Evolutionary conservation across 2,113 vertebrate genomes (phyloP).

Genomic region (Potamarius usumacintae): DNA sequence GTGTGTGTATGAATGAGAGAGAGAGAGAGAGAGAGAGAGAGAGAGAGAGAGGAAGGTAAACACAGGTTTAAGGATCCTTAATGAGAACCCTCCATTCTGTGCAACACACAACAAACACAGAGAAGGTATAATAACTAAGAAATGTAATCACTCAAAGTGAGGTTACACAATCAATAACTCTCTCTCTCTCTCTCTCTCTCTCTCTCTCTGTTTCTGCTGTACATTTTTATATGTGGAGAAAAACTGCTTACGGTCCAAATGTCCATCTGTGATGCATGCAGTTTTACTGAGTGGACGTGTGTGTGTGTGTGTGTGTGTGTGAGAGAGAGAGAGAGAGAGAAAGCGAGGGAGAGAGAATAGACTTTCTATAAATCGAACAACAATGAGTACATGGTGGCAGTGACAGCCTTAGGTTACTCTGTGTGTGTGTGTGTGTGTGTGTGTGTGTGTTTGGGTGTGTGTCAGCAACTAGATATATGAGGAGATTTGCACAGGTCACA

Average conservation of each 20-base stretch:
- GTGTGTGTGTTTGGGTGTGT: slow-evolving; percentile 27
- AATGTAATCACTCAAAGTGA: slow-evolving; percentile 4
- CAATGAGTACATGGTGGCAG: slow-evolving; percentile 30
- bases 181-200: neutral
- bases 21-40: neutral
- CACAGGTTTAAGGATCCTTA: neutral
- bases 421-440: neutral
- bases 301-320: slow-evolving; percentile 39
- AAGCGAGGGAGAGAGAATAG: neutral
- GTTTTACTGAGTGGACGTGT: neutral
- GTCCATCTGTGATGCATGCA: neutral
- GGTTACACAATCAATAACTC: slow-evolving; percentile 13
- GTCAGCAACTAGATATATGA: slow-evolving; percentile 46
- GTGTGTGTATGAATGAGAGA: neutral
- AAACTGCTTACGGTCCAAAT: neutral
- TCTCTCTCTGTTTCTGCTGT: neutral
- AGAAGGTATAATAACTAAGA: neutral
- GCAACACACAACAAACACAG: neutral
- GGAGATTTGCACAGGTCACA: slow-evolving; percentile 46
- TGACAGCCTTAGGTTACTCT: slow-evolving; percentile 9
- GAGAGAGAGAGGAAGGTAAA: neutral
- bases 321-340: neutral
- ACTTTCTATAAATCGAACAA: slow-evolving; percentile 24
- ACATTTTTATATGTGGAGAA: neutral
- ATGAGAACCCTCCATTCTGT: slow-evolving; percentile 4